phyloP scores from a whole-genome alignment of 23 tunicate species.

The Pegea sp. region DNA sequence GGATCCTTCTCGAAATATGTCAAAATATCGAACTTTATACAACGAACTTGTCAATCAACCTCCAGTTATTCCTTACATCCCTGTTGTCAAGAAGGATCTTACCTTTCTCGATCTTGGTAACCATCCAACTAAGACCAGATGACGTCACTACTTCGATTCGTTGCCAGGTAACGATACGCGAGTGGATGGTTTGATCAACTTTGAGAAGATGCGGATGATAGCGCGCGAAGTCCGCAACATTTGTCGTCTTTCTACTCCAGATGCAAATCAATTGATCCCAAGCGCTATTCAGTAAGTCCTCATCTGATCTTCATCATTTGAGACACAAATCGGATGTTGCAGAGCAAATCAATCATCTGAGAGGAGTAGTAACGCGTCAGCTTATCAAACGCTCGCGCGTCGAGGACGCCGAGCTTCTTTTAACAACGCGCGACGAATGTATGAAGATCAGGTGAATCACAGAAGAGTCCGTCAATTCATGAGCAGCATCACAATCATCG shows the following conservation, averaged over 20 bases:
- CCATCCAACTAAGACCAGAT: constrained; percentile 4
- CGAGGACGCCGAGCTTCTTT: constrained; percentile 58
- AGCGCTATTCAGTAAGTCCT: constrained; percentile 58
- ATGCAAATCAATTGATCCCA: constrained; percentile 51
- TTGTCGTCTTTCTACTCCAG: constrained; percentile 52
- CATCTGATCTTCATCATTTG: no score
- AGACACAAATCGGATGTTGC: no score
- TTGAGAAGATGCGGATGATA: constrained; percentile 97
- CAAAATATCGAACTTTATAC: constrained; percentile 69
- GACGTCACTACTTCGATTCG: not conserved
- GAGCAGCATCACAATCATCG: constrained; percentile 30
- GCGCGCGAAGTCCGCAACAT: constrained; percentile 85
- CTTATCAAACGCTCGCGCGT: constrained; percentile 55
- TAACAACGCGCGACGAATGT: constrained; percentile 59
- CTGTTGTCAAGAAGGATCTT: constrained; percentile 92
- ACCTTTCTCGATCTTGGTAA: constrained; percentile 83
- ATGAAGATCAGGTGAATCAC: constrained; percentile 77
- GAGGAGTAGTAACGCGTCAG: constrained; percentile 6
- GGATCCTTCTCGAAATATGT: constrained; percentile 98
- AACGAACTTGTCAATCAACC: constrained; percentile 61
- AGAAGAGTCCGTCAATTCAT: constrained; percentile 80
- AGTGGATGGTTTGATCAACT: constrained; percentile 80
- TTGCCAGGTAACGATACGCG: constrained; percentile 77
- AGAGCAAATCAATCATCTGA: constrained; percentile 40
- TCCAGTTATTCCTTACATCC: constrained; percentile 91